phyloP scores from a whole-genome alignment of 2,888 invertebrate genomes.

The Cheilosia impressa region DNA sequence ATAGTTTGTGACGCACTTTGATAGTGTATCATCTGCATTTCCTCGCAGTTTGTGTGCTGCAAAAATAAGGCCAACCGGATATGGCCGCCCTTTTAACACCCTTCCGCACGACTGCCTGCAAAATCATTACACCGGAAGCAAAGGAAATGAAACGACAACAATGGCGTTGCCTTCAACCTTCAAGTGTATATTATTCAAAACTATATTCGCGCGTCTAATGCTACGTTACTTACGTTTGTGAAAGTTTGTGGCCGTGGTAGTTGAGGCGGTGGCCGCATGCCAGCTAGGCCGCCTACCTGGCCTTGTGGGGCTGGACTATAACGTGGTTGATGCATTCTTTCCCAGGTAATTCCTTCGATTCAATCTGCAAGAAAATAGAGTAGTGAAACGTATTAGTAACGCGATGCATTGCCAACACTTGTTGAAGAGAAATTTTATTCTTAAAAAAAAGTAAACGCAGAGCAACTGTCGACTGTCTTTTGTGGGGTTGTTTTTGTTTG shows the following conservation, averaged over 20 bases:
- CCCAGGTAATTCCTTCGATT: slow-evolving; percentile 30
- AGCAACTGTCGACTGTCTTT: not conserved
- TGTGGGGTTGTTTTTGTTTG: slow-evolving; percentile 1
- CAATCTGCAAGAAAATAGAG: slow-evolving; percentile 52
- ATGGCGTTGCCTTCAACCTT: slow-evolving; percentile 5
- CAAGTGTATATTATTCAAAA: slow-evolving; percentile 15
- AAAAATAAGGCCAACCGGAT: slow-evolving; percentile 54
- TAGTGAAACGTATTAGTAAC: slow-evolving; percentile 25
- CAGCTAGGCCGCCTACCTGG: slow-evolving; percentile 77
- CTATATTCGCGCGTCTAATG: not conserved
- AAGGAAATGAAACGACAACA: slow-evolving; percentile 21
- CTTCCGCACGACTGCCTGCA: not conserved
- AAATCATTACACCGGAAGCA: slow-evolving; percentile 43
- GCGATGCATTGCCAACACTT: slow-evolving; percentile 24
- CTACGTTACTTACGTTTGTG: slow-evolving; percentile 83
- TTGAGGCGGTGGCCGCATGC: slow-evolving; percentile 78
- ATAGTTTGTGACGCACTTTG: slow-evolving; percentile 49
- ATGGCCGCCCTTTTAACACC: slow-evolving; percentile 8
- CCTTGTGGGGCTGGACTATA: slow-evolving; percentile 80
- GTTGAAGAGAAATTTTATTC: slow-evolving; percentile 14
- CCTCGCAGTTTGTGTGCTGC: slow-evolving; percentile 52
- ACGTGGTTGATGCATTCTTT: slow-evolving; percentile 80
- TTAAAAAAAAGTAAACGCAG: not conserved
- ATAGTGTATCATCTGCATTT: slow-evolving; percentile 77
- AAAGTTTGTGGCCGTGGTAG: slow-evolving; percentile 81